Conservation (phyloP, 1,140 invertebrate species). For the Arctopsyche grandis region DNA sequence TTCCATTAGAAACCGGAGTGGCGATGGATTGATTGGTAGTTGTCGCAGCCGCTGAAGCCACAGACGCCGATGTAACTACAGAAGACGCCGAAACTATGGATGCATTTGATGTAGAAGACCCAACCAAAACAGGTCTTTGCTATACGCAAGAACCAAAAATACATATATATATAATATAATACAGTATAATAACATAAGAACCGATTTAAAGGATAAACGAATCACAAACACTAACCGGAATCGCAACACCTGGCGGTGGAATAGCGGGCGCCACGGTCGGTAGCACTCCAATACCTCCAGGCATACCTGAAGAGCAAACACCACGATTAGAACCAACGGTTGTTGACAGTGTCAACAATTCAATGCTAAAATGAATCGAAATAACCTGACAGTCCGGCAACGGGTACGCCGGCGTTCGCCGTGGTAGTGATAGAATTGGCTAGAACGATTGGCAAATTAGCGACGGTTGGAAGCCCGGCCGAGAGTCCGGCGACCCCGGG, state of each 20-base stretch:
- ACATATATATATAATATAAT: slow-evolving; percentile 23
- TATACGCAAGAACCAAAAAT: slow-evolving; percentile 45
- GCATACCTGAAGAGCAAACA: slow-evolving; percentile 16
- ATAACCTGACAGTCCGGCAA: slow-evolving; percentile 1
- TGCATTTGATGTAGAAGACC: slow-evolving; percentile 6
- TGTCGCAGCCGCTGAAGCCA: slow-evolving; percentile 2
- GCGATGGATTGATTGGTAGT: slow-evolving; percentile 8
- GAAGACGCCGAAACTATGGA: slow-evolving; percentile 27
- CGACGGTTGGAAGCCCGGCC: slow-evolving; percentile 57
- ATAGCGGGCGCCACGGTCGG: slow-evolving; percentile 35
- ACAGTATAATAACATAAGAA: not conserved
- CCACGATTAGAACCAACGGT: not conserved
- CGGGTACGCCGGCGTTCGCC: slow-evolving; percentile 54
- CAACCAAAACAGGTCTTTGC: slow-evolving; percentile 59
- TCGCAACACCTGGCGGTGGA: slow-evolving; percentile 71
- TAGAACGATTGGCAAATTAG: slow-evolving; percentile 35
- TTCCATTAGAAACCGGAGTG: slow-evolving; percentile 26
- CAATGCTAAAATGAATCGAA: not conserved
- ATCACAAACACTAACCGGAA: slow-evolving; percentile 64
- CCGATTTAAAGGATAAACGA: too few species aligned
- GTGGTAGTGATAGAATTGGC: slow-evolving; percentile 58
- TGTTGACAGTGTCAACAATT: too few species aligned
- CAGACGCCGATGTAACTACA: slow-evolving; percentile 13
- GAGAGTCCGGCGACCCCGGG: slow-evolving; percentile 4
- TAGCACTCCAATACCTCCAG: slow-evolving; percentile 28